phyloP scores from a whole-genome alignment of 1,140 invertebrate genomes.

The Scylla paramamosain region DNA sequence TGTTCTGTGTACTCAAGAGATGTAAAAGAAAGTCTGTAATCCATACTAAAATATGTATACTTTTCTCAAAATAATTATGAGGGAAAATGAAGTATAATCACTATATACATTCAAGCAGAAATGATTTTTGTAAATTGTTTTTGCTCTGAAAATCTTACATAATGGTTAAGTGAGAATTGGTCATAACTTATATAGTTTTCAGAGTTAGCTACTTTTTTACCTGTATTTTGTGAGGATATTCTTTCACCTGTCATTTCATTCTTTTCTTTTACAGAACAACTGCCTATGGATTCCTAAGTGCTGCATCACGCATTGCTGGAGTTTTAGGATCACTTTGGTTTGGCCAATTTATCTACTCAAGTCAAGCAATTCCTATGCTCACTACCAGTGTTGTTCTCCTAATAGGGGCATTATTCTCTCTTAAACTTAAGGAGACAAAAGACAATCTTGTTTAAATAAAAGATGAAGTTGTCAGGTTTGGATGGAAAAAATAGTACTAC shows the following conservation, averaged over 20 bases:
- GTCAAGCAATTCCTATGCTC: slow-evolving; percentile 82
- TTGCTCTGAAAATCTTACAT: no score
- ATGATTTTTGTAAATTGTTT: no score
- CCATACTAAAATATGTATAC: no score
- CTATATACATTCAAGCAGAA: no score
- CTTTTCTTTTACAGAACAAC: slow-evolving; percentile 80
- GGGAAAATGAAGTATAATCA: no score
- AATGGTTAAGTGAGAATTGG: no score
- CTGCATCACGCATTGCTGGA: slow-evolving; percentile 81
- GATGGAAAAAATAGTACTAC: no score
- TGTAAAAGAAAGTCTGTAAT: no score
- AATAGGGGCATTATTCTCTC: slow-evolving; percentile 80
- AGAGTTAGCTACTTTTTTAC: no score
- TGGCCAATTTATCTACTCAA: slow-evolving; percentile 80
- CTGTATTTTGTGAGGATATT: neutral
- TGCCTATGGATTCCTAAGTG: slow-evolving; percentile 81
- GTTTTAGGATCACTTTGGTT: slow-evolving; percentile 82
- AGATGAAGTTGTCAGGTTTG: neutral
- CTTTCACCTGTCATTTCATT: slow-evolving; percentile 51
- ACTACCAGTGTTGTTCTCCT: slow-evolving; percentile 80
- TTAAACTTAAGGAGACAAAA: slow-evolving; percentile 81
- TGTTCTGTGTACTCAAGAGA: no score
- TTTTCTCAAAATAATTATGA: no score
- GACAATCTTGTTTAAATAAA: slow-evolving; percentile 78
- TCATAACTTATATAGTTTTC: no score